Evolutionary conservation across 1,140 invertebrate species (phyloP).

Genomic region (Panagrolaimus sp.): DNA sequence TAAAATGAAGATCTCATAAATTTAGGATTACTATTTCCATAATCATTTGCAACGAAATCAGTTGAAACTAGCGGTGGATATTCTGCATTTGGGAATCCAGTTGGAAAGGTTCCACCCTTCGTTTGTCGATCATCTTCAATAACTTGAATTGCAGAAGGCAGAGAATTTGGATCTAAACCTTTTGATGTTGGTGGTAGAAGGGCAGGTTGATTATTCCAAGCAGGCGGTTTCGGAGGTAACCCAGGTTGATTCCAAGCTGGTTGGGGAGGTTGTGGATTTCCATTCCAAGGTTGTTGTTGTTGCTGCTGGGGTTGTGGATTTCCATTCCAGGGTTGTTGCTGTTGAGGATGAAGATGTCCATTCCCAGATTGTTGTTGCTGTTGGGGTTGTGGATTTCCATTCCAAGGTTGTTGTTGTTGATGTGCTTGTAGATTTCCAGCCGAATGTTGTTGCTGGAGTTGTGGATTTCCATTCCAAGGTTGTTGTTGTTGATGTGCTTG

Average conservation of each 20-base stretch:
- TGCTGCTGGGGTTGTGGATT: not conserved
- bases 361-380: not conserved
- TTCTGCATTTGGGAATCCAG: conserved; percentile 65
- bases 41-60: conserved; percentile 82
- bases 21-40: conserved; percentile 80
- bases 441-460: conserved; percentile 3
- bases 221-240: conserved; percentile 11
- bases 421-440: not conserved
- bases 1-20: conserved; percentile 90
- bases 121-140: conserved; percentile 76
- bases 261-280: not conserved
- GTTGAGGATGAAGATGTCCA: not conserved
- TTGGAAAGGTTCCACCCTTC: conserved; percentile 69
- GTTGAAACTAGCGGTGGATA: conserved; percentile 91
- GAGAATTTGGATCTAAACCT: conserved; percentile 52
- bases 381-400: not conserved
- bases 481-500: not conserved
- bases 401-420: not conserved
- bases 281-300: not conserved
- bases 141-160: conserved; percentile 72
- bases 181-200: conserved; percentile 35
- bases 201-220: conserved; percentile 18
- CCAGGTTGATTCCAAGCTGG: not conserved
- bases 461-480: not conserved
- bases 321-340: not conserved